Evolutionary conservation across 2,113 vertebrate genomes (phyloP), one percentile per base, ranked within the genome.

Genomic region (Ictidomys tridecemlineatus): DNA sequence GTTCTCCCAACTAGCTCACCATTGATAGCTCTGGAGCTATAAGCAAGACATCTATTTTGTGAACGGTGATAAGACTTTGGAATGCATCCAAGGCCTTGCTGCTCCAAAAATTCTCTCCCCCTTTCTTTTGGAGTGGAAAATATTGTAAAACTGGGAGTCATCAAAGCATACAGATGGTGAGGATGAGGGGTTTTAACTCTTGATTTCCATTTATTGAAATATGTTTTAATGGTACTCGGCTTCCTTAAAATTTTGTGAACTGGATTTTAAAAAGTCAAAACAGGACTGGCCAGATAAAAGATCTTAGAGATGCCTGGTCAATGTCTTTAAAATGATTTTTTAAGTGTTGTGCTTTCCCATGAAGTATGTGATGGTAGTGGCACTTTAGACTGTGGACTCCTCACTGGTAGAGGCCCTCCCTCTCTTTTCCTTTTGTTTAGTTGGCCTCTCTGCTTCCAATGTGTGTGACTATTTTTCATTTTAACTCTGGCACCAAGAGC

Each of bases 151-250:
- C 78, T 45, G 63, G 89, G 65, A 39, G 48, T 91, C 73, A 82
- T 76, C 51, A 17, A 80, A 95, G 92, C 42, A 26, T 83, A 1
- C 79, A 91, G 85, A 83, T 74, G 37, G 74, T 28, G 32, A 86
- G 32, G 69, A 58, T n/a, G 34, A 89, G 78, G 20, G n/a, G 20
- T 39, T 78, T 32, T 24, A 76, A 77, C 48, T 89, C 58, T 45
- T 34, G 45, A n/a, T 96, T 95, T 88, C 73, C 65, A 28, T 91
- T 22, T n/a, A 45, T 79, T 91, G 56, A 53, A 88, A 65, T 85
- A 5, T 61, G 20, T 58, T 82, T 88, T 80, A 32, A 39, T 39
- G 56, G 58, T 65, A 16, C 7, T 28, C 37, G n/a, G 8, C 65
- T 86, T 78, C 45, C 86, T 92, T 74, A 65, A 73, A 76, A 76